phyloP scores from a whole-genome alignment of 53 echinoderm and acorn worm species.

The Astropecten irregularis region DNA sequence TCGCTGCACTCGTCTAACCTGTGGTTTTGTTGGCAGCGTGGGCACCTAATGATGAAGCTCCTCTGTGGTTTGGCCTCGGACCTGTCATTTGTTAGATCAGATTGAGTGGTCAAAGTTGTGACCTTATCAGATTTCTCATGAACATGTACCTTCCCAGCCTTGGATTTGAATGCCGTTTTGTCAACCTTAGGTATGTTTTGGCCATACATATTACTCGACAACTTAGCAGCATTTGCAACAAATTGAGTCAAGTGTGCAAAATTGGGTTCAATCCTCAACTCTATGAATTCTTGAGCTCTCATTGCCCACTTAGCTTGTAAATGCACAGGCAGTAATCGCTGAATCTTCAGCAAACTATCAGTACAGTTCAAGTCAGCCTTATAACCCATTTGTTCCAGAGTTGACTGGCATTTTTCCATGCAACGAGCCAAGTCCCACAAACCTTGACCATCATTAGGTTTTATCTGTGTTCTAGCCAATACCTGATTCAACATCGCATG shows the following conservation, averaged over 20 bases:
- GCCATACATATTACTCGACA: too few species aligned
- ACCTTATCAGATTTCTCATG: too few species aligned
- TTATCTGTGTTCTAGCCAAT: background rate
- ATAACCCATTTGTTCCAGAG: constrained; percentile 21
- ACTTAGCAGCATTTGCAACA: too few species aligned
- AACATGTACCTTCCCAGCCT: too few species aligned
- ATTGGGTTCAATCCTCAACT: background rate
- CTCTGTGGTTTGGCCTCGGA: background rate
- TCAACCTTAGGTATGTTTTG: too few species aligned
- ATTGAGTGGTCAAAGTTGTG: too few species aligned
- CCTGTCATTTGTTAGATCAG: too few species aligned
- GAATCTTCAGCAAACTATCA: constrained; percentile 43
- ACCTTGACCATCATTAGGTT: background rate
- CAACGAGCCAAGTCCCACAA: constrained; percentile 1
- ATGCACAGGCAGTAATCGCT: constrained; percentile 25
- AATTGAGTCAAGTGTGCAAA: too few species aligned
- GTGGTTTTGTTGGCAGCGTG: constrained; percentile 14
- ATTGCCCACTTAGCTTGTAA: constrained; percentile 44
- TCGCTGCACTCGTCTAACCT: constrained; percentile 19
- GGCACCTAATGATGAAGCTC: too few species aligned
- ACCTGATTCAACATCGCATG: constrained; percentile 10
- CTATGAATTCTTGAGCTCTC: constrained; percentile 5
- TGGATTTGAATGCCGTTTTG: too few species aligned
- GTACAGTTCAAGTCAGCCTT: constrained; percentile 19
- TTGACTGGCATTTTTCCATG: constrained; percentile 9